Evolutionary conservation across 2,797 vertebrate genomes (phyloP).

Genomic region (Orestias chungarensis): DNA sequence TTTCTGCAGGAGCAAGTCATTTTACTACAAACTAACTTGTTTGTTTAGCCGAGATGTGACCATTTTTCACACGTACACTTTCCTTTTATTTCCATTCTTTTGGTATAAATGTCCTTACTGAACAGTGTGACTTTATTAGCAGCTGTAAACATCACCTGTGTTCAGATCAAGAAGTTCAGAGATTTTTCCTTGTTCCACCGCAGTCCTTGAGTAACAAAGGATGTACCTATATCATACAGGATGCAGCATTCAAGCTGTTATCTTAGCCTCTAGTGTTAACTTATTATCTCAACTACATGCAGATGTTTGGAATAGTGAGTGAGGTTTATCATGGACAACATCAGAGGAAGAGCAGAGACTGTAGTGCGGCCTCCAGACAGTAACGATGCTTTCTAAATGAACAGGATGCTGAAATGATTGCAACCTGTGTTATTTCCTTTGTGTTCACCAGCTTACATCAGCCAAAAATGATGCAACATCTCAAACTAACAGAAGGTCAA

Average conservation of each 20-base stretch:
- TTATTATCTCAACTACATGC: conserved; percentile 6
- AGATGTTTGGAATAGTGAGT: conserved; percentile 51
- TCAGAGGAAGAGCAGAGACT: conserved; percentile 29
- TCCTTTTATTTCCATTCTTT: conserved; percentile 32
- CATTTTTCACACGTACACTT: conserved; percentile 56
- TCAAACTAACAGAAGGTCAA: conserved; percentile 33
- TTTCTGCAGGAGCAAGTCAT: neutral
- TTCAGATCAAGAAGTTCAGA: conserved; percentile 31
- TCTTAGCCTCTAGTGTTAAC: too few species aligned
- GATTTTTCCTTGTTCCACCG: neutral
- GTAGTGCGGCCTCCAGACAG: conserved; percentile 37
- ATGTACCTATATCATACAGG: neutral
- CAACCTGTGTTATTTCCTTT: conserved; percentile 36
- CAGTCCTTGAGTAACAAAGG: conserved; percentile 24
- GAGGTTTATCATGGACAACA: conserved; percentile 29
- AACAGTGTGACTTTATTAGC: conserved; percentile 21
- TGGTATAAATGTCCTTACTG: conserved; percentile 40
- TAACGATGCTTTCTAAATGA: conserved; percentile 22
- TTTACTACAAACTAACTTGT: neutral
- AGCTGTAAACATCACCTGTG: conserved; percentile 17
- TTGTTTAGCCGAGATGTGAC: conserved; percentile 59
- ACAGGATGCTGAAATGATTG: conserved; percentile 14
- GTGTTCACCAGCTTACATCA: conserved; percentile 65
- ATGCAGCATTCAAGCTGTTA: conserved; percentile 10
- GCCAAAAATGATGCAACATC: conserved; percentile 61